Evolutionary conservation across 30 jellyfish, hydroid and myxozoan species (phyloP).

Genomic region (Pelagia noctiluca): DNA sequence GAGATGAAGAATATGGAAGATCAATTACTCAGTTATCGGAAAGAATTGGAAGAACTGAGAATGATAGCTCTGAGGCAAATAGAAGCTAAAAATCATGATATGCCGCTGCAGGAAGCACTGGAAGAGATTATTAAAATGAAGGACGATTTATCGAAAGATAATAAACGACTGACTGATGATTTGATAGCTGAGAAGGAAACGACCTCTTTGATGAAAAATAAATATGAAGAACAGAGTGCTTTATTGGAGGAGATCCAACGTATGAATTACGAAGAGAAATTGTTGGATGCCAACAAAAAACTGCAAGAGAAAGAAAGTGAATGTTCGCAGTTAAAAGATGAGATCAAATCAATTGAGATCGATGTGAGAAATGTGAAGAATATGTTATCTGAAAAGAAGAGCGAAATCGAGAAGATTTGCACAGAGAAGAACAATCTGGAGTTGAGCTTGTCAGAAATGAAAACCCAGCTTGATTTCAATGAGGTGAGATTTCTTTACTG

Average conservation of each 20-base stretch:
- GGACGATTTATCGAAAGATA: conserved; percentile 4
- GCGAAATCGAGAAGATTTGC: conserved; percentile 12
- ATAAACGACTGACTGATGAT: not conserved
- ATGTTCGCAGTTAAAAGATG: conserved; percentile 13
- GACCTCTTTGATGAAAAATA: conserved; percentile 1
- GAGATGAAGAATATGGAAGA: conserved; percentile 12
- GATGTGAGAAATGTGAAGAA: conserved; percentile 27
- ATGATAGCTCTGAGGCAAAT: not conserved
- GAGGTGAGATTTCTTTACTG: conserved; percentile 62
- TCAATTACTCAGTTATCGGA: not conserved
- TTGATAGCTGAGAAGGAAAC: conserved; percentile 18
- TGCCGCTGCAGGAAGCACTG: not conserved
- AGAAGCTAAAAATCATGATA: not conserved
- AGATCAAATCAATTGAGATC: not conserved
- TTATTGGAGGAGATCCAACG: conserved; percentile 43
- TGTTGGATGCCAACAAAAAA: conserved; percentile 7
- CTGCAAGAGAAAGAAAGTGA: conserved; percentile 23
- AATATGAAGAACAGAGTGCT: not conserved
- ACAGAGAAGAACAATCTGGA: conserved; percentile 56
- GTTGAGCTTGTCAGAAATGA: conserved; percentile 34
- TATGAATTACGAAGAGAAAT: conserved; percentile 39
- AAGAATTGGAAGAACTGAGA: not conserved
- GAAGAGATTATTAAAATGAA: conserved; percentile 13
- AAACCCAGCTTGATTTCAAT: conserved; percentile 32
- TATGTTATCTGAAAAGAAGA: conserved; percentile 10